These are phyloP conservation scores for Solenopsis fugax DNA, from an alignment of 1,140 invertebrate species.

Conservation along the genomic window DNA sequence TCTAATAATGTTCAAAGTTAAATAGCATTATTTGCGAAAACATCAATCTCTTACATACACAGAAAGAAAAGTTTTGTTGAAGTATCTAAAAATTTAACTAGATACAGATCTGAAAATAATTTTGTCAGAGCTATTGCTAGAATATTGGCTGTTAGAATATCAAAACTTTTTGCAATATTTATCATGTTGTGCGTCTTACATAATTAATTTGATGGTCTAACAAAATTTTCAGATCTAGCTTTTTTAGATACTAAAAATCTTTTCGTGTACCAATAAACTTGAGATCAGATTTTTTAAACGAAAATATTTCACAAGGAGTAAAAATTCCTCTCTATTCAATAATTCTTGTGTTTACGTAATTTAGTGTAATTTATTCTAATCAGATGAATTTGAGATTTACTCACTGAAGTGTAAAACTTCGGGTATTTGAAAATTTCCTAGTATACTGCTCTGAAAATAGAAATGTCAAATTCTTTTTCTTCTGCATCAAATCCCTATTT, in stretches of 20 bases:
- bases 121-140: too few relatives aligned
- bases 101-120: too few relatives aligned
- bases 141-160: too few relatives aligned
- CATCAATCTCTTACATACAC: too few relatives aligned
- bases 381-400: neutral
- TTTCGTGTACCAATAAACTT: neutral
- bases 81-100: too few relatives aligned
- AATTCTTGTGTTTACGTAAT: neutral
- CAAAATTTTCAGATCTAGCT: too few relatives aligned
- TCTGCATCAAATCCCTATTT: neutral
- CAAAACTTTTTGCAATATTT: too few relatives aligned
- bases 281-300: neutral
- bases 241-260: too few relatives aligned
- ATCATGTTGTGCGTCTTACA: too few relatives aligned
- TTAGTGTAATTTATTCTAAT: neutral
- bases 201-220: too few relatives aligned
- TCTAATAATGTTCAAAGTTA: neutral
- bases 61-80: too few relatives aligned
- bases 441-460: neutral
- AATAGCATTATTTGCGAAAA: neutral
- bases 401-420: neutral
- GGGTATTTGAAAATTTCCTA: slow-evolving; percentile 20
- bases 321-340: neutral
- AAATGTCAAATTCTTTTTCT: slow-evolving; percentile 10
- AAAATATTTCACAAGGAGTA: neutral